These are phyloP conservation scores for Polydrusus pterygomalis DNA, from an alignment of 2,888 invertebrate species.

Conservation along the genomic window DNA sequence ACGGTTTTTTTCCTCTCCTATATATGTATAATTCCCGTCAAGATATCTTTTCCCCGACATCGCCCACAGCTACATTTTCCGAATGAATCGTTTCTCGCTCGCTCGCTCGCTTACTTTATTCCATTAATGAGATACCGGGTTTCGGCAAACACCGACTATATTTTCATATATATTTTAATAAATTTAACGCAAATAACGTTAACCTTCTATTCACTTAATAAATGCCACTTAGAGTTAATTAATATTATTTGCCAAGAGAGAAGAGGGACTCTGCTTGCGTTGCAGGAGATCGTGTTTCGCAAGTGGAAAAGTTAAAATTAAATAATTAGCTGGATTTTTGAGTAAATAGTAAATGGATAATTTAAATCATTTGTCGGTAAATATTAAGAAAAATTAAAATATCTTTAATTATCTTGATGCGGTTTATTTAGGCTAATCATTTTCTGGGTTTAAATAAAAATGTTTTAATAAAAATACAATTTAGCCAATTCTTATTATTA, in stretches of 20 bases:
- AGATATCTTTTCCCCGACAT: constrained; percentile 29
- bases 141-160: constrained; percentile 45
- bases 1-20: too few relatives aligned
- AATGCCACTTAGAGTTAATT: constrained; percentile 55
- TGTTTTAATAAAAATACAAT: too few relatives aligned
- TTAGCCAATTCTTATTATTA: too few relatives aligned
- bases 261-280: constrained; percentile 28
- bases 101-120: constrained; percentile 47
- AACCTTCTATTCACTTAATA: constrained; percentile 53
- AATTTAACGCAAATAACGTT: constrained; percentile 54
- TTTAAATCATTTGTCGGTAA: constrained; percentile 42
- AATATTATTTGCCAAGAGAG: constrained; percentile 52
- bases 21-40: constrained; percentile 5
- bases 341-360: constrained; percentile 50
- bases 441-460: background rate
- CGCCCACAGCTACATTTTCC: constrained; percentile 37
- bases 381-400: constrained; percentile 39
- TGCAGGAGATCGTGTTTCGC: constrained; percentile 42
- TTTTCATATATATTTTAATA: constrained; percentile 49
- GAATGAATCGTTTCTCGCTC: constrained; percentile 42
- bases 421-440: background rate
- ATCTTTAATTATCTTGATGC: constrained; percentile 18
- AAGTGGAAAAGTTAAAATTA: constrained; percentile 51
- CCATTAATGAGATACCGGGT: constrained; percentile 37
- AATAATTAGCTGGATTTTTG: constrained; percentile 50